Evolutionary conservation across 2,888 invertebrate genomes (phyloP).

Genomic region (Machimus rusticus): DNA sequence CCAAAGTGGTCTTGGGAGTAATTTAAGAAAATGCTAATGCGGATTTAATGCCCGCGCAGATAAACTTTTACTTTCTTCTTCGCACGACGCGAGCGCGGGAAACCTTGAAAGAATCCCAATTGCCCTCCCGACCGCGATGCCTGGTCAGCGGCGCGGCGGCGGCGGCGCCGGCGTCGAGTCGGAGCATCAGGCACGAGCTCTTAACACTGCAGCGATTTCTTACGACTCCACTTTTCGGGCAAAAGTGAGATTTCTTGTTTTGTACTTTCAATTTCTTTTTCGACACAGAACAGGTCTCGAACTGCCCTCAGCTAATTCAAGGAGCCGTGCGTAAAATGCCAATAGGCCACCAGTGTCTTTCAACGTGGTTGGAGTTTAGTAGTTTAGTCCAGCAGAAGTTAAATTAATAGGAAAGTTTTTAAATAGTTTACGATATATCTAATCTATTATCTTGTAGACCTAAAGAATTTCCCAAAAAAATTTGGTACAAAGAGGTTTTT

Average conservation of each 20-base stretch:
- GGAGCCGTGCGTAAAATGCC: conserved; percentile 15
- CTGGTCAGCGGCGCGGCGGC: not conserved
- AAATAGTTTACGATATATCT: too few relatives aligned
- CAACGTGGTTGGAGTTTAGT: too few relatives aligned
- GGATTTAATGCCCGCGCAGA: not conserved
- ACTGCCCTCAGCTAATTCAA: not conserved
- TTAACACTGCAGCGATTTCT: not conserved
- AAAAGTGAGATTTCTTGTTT: not conserved
- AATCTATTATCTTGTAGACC: too few relatives aligned
- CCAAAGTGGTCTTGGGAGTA: not conserved
- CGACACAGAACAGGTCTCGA: not conserved
- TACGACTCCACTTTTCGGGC: not conserved
- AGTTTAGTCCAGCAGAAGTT: too few relatives aligned
- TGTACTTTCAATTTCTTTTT: not conserved
- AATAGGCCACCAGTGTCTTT: not conserved
- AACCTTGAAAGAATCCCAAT: conserved; percentile 31
- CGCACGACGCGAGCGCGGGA: not conserved
- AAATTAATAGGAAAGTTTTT: too few relatives aligned
- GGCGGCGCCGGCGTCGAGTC: too few relatives aligned
- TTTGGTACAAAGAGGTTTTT: too few relatives aligned
- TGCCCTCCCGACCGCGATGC: not conserved
- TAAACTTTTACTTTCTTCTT: conserved; percentile 38
- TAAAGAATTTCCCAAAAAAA: too few relatives aligned
- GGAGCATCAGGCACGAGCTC: not conserved
- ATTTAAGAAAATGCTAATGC: conserved; percentile 2